Conservation (phyloP, 2,797 vertebrate species). For the Apogon talboti region DNA sequence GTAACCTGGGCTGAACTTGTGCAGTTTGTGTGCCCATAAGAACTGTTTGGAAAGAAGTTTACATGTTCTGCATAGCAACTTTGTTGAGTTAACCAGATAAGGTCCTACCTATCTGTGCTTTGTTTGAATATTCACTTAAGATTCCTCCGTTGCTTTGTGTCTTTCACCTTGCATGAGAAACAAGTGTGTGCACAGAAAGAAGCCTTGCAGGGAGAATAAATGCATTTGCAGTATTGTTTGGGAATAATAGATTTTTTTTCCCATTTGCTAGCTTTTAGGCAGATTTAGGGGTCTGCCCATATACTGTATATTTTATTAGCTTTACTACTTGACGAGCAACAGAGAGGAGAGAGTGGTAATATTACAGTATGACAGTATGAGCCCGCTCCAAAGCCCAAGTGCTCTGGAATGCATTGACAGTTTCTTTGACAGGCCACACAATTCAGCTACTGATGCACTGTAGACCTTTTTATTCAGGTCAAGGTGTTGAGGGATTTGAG, state of each 20-base stretch:
- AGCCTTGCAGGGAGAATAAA: not conserved
- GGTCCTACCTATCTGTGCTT: no score
- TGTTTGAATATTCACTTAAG: not conserved
- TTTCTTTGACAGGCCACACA: constrained; percentile 60
- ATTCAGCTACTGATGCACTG: constrained; percentile 32
- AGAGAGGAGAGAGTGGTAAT: constrained; percentile 3
- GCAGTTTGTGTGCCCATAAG: no score
- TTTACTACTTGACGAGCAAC: constrained; percentile 21
- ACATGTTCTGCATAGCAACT: no score
- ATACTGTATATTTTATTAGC: constrained; percentile 35
- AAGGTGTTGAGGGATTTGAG: constrained; percentile 47
- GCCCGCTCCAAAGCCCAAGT: constrained; percentile 38
- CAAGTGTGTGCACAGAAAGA: not conserved
- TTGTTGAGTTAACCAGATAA: no score
- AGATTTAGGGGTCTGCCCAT: constrained; percentile 13
- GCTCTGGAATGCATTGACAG: constrained; percentile 53
- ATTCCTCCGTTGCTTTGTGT: constrained; percentile 7
- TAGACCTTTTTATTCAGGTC: constrained; percentile 52
- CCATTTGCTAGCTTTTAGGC: constrained; percentile 22
- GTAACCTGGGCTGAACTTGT: no score
- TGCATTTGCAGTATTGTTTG: constrained; percentile 9
- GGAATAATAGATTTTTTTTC: constrained; percentile 25
- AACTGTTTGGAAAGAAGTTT: no score
- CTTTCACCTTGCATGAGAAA: not conserved
- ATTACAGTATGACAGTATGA: constrained; percentile 14